These are phyloP conservation scores for Diplodus puntazzo DNA, from an alignment of 2,797 vertebrate species.

Conservation along the genomic window DNA sequence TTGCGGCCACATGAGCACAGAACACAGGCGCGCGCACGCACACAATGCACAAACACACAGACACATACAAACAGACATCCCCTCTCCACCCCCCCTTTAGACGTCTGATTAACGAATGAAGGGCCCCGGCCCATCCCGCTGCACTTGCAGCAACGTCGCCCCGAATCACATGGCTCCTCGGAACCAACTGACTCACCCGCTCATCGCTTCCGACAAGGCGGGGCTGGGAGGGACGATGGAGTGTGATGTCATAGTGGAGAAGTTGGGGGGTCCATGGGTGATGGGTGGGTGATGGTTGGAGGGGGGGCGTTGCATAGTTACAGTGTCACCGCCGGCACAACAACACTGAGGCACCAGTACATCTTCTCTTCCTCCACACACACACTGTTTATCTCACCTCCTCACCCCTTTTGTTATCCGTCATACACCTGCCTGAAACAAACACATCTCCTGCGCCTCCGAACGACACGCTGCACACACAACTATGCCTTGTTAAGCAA, in stretches of 20 bases:
- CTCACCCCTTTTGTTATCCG: conserved; percentile 1
- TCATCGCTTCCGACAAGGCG: conserved; percentile 90
- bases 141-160: conserved; percentile 86
- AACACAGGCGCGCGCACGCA: conserved; percentile 36
- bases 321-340: conserved; percentile 52
- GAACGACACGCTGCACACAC: background rate
- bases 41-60: conserved; percentile 44
- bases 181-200: conserved; percentile 87
- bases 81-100: conserved; percentile 55
- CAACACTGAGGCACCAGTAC: conserved; percentile 44
- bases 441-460: background rate
- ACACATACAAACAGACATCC: conserved; percentile 67
- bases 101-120: conserved; percentile 86
- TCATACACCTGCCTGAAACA: conserved; percentile 43
- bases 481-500: conserved; percentile 47
- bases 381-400: conserved; percentile 49
- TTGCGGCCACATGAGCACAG: conserved; percentile 78
- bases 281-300: conserved; percentile 2
- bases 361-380: conserved; percentile 28
- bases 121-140: conserved; percentile 73
- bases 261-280: conserved; percentile 50
- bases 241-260: conserved; percentile 80
- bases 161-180: conserved; percentile 87
- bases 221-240: conserved; percentile 83
- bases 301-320: conserved; percentile 37